A percentile compares a stretch with the other conserved stretches of the same genome.
Conservation (phyloP, 2,888 invertebrate genomes). For the Temnothorax unifasciatus region DNA sequence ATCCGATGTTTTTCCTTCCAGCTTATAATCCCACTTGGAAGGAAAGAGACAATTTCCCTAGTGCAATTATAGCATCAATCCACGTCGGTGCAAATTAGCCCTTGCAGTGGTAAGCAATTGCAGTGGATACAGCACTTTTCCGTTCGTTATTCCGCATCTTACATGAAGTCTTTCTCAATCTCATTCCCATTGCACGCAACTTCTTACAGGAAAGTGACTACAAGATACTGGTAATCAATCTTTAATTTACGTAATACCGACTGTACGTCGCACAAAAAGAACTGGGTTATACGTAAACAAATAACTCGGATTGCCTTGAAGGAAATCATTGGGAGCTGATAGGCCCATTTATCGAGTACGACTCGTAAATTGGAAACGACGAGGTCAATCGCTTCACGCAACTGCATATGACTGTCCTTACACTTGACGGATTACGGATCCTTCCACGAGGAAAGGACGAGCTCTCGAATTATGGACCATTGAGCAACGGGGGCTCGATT, state of each 20-base stretch:
- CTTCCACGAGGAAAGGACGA: background rate
- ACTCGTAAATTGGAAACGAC: background rate
- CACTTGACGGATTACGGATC: slow-evolving; percentile 16
- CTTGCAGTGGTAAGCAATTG: background rate
- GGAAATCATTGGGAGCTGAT: background rate
- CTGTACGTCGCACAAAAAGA: background rate
- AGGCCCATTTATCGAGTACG: background rate
- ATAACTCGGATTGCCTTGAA: slow-evolving; percentile 7
- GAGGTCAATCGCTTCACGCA: background rate
- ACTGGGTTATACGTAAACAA: slow-evolving; percentile 28
- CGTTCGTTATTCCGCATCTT: slow-evolving; percentile 1
- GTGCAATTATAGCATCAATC: slow-evolving; percentile 11
- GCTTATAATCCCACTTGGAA: background rate
- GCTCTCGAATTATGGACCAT: background rate
- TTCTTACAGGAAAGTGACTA: background rate
- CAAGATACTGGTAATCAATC: slow-evolving; percentile 13
- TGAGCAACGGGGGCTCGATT: background rate
- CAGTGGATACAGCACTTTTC: background rate
- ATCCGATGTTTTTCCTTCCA: background rate
- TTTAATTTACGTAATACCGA: slow-evolving; percentile 23
- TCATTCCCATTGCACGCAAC: slow-evolving; percentile 16
- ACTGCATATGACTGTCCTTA: background rate
- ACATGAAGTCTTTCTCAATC: background rate
- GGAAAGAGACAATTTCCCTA: background rate
- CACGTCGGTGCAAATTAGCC: slow-evolving; percentile 21